Evolutionary conservation across 2,888 invertebrate species (phyloP).

Genomic region (Linnaemya vulpina): DNA sequence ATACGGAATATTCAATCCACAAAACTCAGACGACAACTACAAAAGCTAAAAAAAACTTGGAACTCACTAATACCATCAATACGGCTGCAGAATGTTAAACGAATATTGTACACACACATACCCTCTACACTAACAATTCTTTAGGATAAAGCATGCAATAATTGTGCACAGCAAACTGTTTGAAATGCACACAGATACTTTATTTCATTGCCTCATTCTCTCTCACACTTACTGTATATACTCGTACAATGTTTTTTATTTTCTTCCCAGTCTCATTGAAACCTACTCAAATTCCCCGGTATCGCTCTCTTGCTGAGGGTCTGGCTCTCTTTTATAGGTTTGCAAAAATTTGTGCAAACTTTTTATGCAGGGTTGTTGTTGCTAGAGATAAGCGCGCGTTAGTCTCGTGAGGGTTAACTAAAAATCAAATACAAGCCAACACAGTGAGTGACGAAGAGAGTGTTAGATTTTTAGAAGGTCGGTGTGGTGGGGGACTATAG

Average conservation of each 20-base stretch:
- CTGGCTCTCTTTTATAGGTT: slow-evolving; percentile 25
- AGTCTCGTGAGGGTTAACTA: slow-evolving; percentile 69
- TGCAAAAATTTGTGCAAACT: slow-evolving; percentile 66
- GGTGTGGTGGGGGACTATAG: not conserved
- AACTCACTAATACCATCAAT: slow-evolving; percentile 52
- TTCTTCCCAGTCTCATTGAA: not conserved
- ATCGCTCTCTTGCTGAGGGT: slow-evolving; percentile 1
- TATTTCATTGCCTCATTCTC: not conserved
- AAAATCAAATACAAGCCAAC: slow-evolving; percentile 44
- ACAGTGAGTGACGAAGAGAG: not conserved
- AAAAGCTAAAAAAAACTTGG: slow-evolving; percentile 44
- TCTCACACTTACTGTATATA: not conserved
- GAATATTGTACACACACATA: slow-evolving; percentile 56
- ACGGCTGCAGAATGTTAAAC: slow-evolving; percentile 20
- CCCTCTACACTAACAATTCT: slow-evolving; percentile 46
- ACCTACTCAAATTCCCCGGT: slow-evolving; percentile 36
- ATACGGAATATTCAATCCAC: slow-evolving; percentile 57
- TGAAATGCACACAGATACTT: slow-evolving; percentile 60
- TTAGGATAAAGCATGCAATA: slow-evolving; percentile 48
- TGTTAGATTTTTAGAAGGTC: not conserved
- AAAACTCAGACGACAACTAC: slow-evolving; percentile 53
- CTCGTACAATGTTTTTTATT: not conserved
- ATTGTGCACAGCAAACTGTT: slow-evolving; percentile 66
- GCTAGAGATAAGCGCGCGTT: slow-evolving; percentile 66
- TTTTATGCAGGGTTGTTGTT: slow-evolving; percentile 40